phyloP scores from a whole-genome alignment of 2,113 vertebrate species.

The Neolamprologus longior region DNA sequence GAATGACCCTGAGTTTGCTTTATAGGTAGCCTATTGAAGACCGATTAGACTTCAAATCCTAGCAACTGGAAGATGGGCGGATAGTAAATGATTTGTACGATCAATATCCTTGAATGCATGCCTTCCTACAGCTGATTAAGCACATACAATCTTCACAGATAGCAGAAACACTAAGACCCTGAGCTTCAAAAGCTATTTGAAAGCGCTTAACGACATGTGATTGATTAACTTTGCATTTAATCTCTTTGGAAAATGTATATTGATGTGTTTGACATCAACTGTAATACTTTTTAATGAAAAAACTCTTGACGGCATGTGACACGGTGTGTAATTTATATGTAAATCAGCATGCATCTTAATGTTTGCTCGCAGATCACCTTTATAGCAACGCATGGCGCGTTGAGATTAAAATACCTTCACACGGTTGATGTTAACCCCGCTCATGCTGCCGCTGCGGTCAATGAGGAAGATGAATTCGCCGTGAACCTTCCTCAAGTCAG shows the following conservation, averaged over 20 bases:
- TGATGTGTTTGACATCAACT: neutral
- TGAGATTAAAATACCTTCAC: slow-evolving; percentile 76
- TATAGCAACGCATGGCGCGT: neutral
- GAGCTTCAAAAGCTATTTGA: neutral
- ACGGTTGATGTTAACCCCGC: slow-evolving; percentile 68
- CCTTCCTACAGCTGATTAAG: neutral
- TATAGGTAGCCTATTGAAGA: neutral
- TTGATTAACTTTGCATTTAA: neutral
- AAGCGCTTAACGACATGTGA: neutral
- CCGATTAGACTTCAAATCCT: neutral
- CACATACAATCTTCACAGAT: neutral
- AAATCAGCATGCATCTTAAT: neutral
- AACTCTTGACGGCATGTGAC: neutral
- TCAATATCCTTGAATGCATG: neutral
- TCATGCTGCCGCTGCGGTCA: slow-evolving; percentile 89
- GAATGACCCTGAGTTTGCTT: neutral
- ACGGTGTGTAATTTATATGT: neutral
- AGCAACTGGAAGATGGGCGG: neutral
- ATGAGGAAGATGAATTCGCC: slow-evolving; percentile 96
- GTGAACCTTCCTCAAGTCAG: slow-evolving; percentile 76
- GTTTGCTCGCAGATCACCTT: neutral
- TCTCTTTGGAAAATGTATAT: neutral
- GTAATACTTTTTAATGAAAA: neutral
- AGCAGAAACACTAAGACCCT: neutral
- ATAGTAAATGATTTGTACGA: neutral